A percentile compares a stretch with the other conserved stretches of the same genome.
phyloP scores from a whole-genome alignment of 2,113 vertebrate species.

The Amazona vittata region DNA sequence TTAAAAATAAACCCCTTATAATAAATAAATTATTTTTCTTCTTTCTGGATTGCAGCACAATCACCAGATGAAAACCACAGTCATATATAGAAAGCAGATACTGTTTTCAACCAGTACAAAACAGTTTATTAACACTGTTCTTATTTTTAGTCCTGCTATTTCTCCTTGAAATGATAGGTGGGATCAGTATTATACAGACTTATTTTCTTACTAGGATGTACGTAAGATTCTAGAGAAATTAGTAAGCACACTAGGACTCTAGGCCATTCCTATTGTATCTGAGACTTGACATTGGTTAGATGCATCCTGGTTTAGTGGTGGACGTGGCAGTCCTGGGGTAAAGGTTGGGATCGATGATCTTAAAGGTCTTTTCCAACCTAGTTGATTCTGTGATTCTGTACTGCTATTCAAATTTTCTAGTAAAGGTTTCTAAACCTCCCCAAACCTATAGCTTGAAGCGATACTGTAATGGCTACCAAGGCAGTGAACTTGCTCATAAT shows the following conservation, averaged over 20 bases:
- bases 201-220: neutral
- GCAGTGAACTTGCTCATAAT: neutral
- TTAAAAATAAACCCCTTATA: neutral
- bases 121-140: neutral
- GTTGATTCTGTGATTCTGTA: neutral
- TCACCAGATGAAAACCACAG: neutral
- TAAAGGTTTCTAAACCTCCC: neutral
- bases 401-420: neutral
- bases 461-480: neutral
- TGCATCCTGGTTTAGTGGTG: neutral
- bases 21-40: neutral
- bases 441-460: neutral
- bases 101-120: neutral
- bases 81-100: neutral
- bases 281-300: neutral
- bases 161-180: neutral
- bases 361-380: neutral
- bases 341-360: neutral
- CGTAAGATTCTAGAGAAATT: neutral
- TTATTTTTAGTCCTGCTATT: neutral
- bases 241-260: conserved; percentile 59
- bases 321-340: neutral
- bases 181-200: neutral
- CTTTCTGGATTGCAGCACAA: neutral
- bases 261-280: neutral